Base-by-base conservation (phyloP, 2,888 invertebrate genomes). In the Caenorhabditis macrosperma region DNA sequence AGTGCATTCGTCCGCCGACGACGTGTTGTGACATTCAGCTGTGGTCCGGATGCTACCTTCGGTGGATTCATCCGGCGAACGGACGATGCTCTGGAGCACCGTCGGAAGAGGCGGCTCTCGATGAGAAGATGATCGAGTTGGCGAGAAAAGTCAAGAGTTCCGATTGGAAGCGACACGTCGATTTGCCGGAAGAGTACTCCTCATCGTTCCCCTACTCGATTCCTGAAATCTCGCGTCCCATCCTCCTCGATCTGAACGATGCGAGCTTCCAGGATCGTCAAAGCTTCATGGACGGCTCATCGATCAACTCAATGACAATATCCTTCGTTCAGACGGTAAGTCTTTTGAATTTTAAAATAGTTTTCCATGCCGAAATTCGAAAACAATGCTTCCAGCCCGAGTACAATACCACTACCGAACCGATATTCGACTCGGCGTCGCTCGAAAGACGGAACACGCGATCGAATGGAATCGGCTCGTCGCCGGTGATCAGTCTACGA, bases 41-140 rank as follows among this genome's bases (percentile, higher is more conserved):
- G 15, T 86, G 86, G 86, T 66, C 67, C 5, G 84, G 81, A 12
- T 85, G 85, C 64, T 86, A 84, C 63, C 63, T 83, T 26, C 48
- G 86, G 66, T 86, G 85, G 85, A 81, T 82, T 15, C 82, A 67
- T 1, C 74, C 61, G 60, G 82, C 60, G 38, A 78, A 57, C 28
- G 54, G 30, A 3, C 59, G 24, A 33, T 69, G 60, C 30, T 26
- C 64, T 17, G 74, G 74, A 35, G 54, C 35, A 20, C 52, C 61
- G 7, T 64, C 64, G 0, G 69, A 79, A 20, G 61, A 64, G 48
- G 15, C 44, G 46, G 54, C 59, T 10, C 46, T 79, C 9, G 74
- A 79, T 52, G 57, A 64, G 41, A 79, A 75, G 30, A 75, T 74
- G 74, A 41, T 64, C 24, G 60, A 69, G 28, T n/a, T 79, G 33